Conservation (phyloP, 1,140 invertebrate genomes). For the Eriosoma lanigerum region DNA sequence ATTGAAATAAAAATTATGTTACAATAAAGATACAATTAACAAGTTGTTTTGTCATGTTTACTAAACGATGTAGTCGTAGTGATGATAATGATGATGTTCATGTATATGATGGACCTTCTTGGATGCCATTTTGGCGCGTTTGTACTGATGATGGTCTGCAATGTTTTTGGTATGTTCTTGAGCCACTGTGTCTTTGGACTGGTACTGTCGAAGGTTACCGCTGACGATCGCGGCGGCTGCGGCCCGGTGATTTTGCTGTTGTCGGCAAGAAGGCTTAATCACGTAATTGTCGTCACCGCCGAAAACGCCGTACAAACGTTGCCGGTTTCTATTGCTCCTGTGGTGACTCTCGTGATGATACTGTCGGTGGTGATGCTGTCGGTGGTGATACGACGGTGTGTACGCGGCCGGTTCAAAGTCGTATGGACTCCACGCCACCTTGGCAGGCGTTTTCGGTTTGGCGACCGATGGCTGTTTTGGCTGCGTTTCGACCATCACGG, state of each 20-base stretch:
- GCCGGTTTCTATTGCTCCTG: not conserved
- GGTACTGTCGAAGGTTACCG: not conserved
- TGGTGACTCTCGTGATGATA: not conserved
- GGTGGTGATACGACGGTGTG: not conserved
- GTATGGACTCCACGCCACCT: slow-evolving; percentile 40
- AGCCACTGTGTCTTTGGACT: not conserved
- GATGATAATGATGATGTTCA: slow-evolving; percentile 48
- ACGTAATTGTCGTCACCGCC: not conserved
- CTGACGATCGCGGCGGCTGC: not conserved
- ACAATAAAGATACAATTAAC: too few species aligned
- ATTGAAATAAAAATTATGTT: not conserved
- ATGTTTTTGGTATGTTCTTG: slow-evolving; percentile 37
- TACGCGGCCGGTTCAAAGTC: slow-evolving; percentile 33
- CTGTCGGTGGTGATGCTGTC: not conserved
- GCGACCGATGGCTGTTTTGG: not conserved
- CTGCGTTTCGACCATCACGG: not conserved
- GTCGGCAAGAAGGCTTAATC: not conserved
- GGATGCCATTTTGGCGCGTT: slow-evolving; percentile 38
- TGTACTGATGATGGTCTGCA: slow-evolving; percentile 30
- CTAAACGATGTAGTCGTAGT: slow-evolving; percentile 36
- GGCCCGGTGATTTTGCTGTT: not conserved
- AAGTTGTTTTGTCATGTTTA: not conserved
- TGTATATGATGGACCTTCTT: slow-evolving; percentile 43
- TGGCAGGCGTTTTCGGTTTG: not conserved
- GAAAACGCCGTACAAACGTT: not conserved